Evolutionary conservation across 2,113 vertebrate species (phyloP).

Genomic region (Blennius ocellaris): DNA sequence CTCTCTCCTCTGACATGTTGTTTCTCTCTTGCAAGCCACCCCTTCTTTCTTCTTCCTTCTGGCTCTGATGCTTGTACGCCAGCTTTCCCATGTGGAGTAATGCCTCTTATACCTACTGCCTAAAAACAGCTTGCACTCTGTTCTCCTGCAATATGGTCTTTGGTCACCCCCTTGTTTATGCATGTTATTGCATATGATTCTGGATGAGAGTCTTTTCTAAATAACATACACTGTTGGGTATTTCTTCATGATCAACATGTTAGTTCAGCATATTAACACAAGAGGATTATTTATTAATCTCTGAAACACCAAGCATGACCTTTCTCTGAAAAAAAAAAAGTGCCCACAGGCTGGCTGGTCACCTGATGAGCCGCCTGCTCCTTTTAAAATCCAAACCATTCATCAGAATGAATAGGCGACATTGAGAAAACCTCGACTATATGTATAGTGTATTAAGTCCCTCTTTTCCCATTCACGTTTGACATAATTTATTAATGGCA

Average conservation of each 20-base stretch:
- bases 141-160: conserved; percentile 70
- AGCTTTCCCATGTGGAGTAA: conserved; percentile 73
- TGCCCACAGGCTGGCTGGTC: conserved; percentile 20
- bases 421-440: conserved; percentile 13
- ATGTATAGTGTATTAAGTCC: too few species aligned
- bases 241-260: conserved; percentile 17
- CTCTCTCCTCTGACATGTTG: conserved; percentile 58
- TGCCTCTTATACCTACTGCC: conserved; percentile 70
- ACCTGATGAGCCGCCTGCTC: conserved; percentile 9
- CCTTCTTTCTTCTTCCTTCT: conserved; percentile 75
- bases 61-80: conserved; percentile 59
- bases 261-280: conserved; percentile 14
- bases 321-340: background rate
- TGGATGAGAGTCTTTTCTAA: conserved; percentile 55
- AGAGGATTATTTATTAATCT: conserved; percentile 8
- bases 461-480: background rate
- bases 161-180: conserved; percentile 44
- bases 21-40: conserved; percentile 46
- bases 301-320: background rate
- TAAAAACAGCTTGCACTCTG: conserved; percentile 69
- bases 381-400: conserved; percentile 33
- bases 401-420: conserved; percentile 41
- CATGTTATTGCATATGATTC: conserved; percentile 53
- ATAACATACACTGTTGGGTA: conserved; percentile 21
- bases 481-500: conserved; percentile 67